Percentiles rank a stretch among this genome's conserved stretches.
These are phyloP conservation scores for Macrocentrus cingulum DNA, from an alignment of 1,140 invertebrate species.

Conservation along the genomic window DNA sequence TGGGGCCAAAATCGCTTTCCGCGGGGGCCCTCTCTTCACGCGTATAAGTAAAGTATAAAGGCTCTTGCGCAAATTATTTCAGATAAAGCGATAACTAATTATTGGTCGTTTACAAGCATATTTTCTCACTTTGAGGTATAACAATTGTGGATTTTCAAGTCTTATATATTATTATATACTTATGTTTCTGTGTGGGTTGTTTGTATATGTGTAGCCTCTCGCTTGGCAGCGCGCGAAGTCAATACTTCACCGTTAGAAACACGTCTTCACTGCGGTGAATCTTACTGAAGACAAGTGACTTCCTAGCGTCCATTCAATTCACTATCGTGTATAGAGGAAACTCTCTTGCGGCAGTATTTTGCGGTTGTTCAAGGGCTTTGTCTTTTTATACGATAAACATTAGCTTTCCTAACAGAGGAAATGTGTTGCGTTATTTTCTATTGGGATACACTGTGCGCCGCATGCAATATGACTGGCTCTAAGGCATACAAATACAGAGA, in stretches of 20 bases:
- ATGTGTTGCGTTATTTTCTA: constrained; percentile 20
- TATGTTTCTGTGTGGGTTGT: no score
- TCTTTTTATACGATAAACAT: constrained; percentile 28
- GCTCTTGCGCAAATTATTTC: constrained; percentile 31
- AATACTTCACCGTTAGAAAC: constrained; percentile 4
- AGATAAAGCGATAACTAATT: constrained; percentile 28
- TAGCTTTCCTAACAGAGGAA: constrained; percentile 28
- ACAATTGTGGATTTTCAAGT: no score
- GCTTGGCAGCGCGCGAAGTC: not conserved
- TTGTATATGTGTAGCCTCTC: no score
- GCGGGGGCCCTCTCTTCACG: constrained; percentile 22
- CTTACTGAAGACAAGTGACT: constrained; percentile 13
- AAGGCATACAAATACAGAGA: no score
- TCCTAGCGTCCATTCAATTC: constrained; percentile 18
- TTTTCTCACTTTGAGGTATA: not conserved
- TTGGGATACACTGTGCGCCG: constrained; percentile 10
- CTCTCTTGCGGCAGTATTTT: not conserved
- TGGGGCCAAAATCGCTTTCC: constrained; percentile 39
- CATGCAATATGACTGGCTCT: no score
- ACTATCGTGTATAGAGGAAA: constrained; percentile 3
- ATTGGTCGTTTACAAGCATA: not conserved
- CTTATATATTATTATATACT: no score
- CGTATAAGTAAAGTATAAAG: not conserved
- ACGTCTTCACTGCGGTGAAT: not conserved
- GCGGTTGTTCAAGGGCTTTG: constrained; percentile 24